Conservation (phyloP, 2,113 vertebrate species). For the Tiliqua scincoides region DNA sequence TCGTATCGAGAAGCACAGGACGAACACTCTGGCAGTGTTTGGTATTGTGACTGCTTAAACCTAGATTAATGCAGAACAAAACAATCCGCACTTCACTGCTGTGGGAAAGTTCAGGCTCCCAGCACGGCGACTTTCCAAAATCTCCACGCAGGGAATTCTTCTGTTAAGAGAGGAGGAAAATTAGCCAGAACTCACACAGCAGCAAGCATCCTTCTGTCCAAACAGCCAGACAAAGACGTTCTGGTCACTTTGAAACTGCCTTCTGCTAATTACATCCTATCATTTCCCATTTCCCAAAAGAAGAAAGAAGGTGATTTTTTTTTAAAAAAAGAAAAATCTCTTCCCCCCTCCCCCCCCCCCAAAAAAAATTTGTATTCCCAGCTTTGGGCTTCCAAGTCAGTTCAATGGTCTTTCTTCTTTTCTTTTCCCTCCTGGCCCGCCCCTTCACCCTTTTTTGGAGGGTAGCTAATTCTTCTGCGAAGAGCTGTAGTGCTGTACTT, state of each 20-base stretch:
- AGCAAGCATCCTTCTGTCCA: constrained; percentile 53
- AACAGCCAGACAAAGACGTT: constrained; percentile 32
- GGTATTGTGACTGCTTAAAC: constrained; percentile 45
- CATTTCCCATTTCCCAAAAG: not conserved
- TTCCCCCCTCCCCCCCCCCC: no score
- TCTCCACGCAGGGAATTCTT: constrained; percentile 60
- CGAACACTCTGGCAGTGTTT: constrained; percentile 58
- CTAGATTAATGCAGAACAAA: constrained; percentile 64
- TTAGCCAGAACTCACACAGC: constrained; percentile 56
- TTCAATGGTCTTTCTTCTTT: not conserved
- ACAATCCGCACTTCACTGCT: constrained; percentile 70
- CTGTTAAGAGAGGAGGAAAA: constrained; percentile 56
- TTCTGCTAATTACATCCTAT: not conserved
- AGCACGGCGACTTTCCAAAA: constrained; percentile 61
- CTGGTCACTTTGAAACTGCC: constrained; percentile 7
- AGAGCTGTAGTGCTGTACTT: constrained; percentile 29
- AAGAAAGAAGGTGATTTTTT: no score
- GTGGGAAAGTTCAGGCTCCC: constrained; percentile 77
- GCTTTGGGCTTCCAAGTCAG: not conserved
- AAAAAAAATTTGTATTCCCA: not conserved
- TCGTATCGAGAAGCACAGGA: constrained; percentile 51
- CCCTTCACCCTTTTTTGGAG: not conserved
- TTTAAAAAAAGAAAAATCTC: not conserved
- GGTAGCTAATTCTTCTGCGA: constrained; percentile 31
- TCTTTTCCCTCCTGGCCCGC: not conserved